Conservation (phyloP, 2,888 invertebrate genomes). For the Argyresthia albistria region DNA sequence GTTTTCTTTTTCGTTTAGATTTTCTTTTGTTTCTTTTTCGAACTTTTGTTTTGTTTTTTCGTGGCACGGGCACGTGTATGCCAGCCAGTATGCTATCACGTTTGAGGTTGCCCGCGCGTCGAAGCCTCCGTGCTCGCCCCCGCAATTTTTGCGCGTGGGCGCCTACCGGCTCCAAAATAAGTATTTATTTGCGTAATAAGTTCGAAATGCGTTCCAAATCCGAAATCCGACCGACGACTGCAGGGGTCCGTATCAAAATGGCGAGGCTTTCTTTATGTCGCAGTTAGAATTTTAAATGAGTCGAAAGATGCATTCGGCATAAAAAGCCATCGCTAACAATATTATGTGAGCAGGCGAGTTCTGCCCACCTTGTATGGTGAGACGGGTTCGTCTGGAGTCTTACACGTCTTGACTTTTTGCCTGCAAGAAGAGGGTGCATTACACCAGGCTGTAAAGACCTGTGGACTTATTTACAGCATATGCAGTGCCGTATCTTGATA, state of each 20-base stretch:
- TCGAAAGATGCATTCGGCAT: constrained; percentile 71
- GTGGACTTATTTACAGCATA: not conserved
- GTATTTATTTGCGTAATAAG: constrained; percentile 70
- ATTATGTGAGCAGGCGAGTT: constrained; percentile 67
- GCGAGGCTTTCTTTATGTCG: constrained; percentile 62
- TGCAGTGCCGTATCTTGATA: constrained; percentile 18
- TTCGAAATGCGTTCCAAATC: constrained; percentile 12
- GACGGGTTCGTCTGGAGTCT: constrained; percentile 68
- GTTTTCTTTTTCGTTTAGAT: constrained; percentile 14
- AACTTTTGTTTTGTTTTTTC: constrained; percentile 25
- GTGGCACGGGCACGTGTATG: constrained; percentile 41
- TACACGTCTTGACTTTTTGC: constrained; percentile 70
- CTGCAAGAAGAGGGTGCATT: constrained; percentile 40
- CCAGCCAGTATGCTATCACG: constrained; percentile 54
- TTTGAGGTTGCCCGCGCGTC: constrained; percentile 49
- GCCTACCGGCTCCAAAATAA: constrained; percentile 47
- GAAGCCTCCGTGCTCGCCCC: constrained; percentile 63
- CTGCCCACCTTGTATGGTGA: constrained; percentile 65
- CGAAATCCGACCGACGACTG: constrained; percentile 48
- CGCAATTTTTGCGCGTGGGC: constrained; percentile 60
- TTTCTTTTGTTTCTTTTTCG: constrained; percentile 18
- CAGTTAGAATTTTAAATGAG: constrained; percentile 73
- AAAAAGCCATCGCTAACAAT: constrained; percentile 72
- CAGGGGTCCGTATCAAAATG: constrained; percentile 62
- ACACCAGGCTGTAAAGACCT: constrained; percentile 11